phyloP scores from a whole-genome alignment of 2,888 invertebrate species.

The Entomobrya multifasciata region DNA sequence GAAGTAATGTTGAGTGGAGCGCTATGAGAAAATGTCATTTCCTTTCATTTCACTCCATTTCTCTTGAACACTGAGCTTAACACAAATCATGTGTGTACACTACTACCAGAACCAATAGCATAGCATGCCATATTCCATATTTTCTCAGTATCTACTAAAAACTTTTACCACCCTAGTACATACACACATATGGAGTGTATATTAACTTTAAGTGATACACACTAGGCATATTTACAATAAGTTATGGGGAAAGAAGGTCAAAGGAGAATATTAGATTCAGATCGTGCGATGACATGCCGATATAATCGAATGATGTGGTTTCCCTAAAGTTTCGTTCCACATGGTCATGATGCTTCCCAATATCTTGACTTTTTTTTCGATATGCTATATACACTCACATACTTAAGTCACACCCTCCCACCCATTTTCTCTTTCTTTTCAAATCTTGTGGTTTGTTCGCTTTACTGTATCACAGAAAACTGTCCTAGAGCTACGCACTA shows the following conservation, averaged over 20 bases:
- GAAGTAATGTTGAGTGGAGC: neutral
- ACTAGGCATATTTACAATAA: neutral
- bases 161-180: neutral
- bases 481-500: neutral
- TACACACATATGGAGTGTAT: neutral
- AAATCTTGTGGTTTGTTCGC: too few relatives aligned
- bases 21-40: constrained; percentile 57
- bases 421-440: constrained; percentile 6
- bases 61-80: constrained; percentile 29
- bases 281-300: constrained; percentile 33
- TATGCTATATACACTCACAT: too few relatives aligned
- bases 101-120: neutral
- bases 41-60: constrained; percentile 56
- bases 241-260: neutral
- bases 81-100: too few relatives aligned
- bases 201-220: neutral
- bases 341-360: neutral
- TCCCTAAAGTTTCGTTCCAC: constrained; percentile 18
- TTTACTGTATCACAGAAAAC: neutral
- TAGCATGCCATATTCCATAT: neutral
- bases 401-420: neutral
- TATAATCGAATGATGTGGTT: constrained; percentile 38
- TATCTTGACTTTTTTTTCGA: neutral
- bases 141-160: neutral
- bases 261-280: constrained; percentile 8